Base-by-base conservation (phyloP, 35 echinoderm and acorn worm genomes). In the Hemicentrotus pulcherrimus region DNA sequence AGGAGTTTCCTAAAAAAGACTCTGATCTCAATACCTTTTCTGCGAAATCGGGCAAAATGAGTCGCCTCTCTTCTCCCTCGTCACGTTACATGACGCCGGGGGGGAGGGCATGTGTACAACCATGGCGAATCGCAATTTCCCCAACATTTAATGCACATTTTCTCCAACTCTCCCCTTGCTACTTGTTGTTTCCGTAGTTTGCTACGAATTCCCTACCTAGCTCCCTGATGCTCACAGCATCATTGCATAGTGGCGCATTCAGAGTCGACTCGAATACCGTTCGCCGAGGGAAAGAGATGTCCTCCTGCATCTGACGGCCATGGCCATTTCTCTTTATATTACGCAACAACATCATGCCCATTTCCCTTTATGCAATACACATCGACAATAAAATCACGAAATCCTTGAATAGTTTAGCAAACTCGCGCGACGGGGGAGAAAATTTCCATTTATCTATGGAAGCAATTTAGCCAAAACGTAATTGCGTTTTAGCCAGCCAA, bases 61-160 rank as follows among this genome's bases (percentile, higher is more conserved):
- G 24, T n/a, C 18, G 65, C 18, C 65, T n/a, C 65, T 28, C 18
- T 22, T n/a, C 65, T 28, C 28, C 65, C 24, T 78, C 18, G 65
- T 78, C 65, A 78, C 24, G 65, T 28, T 70, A 4, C 28, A 78
- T 28, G 65, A 1, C 19, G 19, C 65, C 24, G 35, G 1, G 35
- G 35, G 65, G 65, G 65, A 78, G 19, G 22, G 22, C 65, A 78
- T n/a, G 65, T n/a, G 24, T 78, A 28, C 65, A n/a, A 78, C 22
- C 65, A 41, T 3, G 35, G 24, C 22, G 65, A n/a, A 78, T 78
- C 65, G 65, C 65, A 78, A 59, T 78, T 78, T 28, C 19, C 19
- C 65, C 19, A 78, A 78, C 65, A 78, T 78, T 78, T 78, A 78
- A 78, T 78, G 65, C 65, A 78, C n/a, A 78, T 78, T 78, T 41